These are phyloP conservation scores for Suncus etruscus DNA, from an alignment of 2,113 vertebrate genomes.

Conservation along the genomic window DNA sequence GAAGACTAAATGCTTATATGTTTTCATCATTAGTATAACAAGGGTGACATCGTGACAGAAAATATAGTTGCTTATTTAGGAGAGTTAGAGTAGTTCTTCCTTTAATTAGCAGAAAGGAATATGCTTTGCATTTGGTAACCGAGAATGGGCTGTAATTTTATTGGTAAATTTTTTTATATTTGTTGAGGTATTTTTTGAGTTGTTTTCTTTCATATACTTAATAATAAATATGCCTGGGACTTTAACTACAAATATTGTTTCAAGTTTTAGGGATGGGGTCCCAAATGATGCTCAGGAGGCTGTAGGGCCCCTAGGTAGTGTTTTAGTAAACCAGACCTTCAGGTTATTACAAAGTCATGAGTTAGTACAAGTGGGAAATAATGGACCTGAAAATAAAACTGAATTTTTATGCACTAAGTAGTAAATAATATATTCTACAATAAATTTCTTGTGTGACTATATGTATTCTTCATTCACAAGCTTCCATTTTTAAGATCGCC, in stretches of 20 bases:
- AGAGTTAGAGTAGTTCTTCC: not conserved
- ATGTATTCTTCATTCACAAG: accelerated
- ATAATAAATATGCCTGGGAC: not conserved
- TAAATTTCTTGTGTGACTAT: not conserved
- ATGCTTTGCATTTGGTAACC: not conserved
- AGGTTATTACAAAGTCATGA: no score
- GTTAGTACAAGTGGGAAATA: not conserved
- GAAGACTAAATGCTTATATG: not conserved
- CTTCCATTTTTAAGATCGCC: accelerated
- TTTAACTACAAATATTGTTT: not conserved
- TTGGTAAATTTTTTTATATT: not conserved
- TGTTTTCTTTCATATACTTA: not conserved
- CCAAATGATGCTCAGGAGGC: not conserved
- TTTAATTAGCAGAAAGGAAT: constrained; percentile 6
- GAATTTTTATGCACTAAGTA: not conserved
- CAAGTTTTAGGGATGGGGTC: no score
- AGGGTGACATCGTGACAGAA: not conserved
- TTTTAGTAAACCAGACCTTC: no score
- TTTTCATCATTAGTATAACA: constrained; percentile 2
- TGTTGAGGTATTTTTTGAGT: not conserved
- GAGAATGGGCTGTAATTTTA: not conserved
- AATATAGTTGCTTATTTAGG: not conserved
- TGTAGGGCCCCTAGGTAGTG: not conserved
- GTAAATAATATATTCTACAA: not conserved
- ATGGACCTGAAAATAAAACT: not conserved